Evolutionary conservation across 2,888 invertebrate species (phyloP).

Genomic region (Oasisia sp.): DNA sequence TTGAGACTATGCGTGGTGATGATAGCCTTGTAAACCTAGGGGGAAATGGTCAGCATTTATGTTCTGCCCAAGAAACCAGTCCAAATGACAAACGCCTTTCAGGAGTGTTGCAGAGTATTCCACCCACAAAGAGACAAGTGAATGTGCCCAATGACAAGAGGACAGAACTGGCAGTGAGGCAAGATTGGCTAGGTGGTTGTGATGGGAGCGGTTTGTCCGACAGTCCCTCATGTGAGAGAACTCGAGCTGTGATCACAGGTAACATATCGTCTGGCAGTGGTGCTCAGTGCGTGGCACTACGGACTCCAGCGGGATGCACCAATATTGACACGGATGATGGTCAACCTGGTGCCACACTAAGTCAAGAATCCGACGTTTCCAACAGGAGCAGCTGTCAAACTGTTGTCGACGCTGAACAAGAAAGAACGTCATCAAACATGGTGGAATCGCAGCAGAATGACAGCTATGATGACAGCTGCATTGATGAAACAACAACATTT

Average conservation of each 20-base stretch:
- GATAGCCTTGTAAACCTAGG: neutral
- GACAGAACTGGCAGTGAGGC: neutral
- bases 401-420: neutral
- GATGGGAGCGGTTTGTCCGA: neutral
- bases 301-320: neutral
- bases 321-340: neutral
- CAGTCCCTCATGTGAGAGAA: neutral
- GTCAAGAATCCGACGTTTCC: neutral
- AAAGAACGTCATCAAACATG: neutral
- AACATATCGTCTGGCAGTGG: neutral
- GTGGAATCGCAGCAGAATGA: neutral
- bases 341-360: neutral
- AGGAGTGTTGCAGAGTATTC: slow-evolving; percentile 58
- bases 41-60: neutral
- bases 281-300: slow-evolving; percentile 1
- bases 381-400: slow-evolving; percentile 5
- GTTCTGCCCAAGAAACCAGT: slow-evolving; percentile 2
- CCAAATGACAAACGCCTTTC: slow-evolving; percentile 52
- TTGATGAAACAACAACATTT: neutral
- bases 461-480: neutral
- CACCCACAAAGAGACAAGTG: slow-evolving; percentile 41
- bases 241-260: neutral
- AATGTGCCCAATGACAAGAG: slow-evolving; percentile 58
- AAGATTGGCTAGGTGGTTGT: neutral
- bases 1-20: neutral